Percentiles rank a stretch among this genome's conserved stretches.
Evolutionary conservation across 2,888 invertebrate species (phyloP).

Genomic region (Oithona nana): DNA sequence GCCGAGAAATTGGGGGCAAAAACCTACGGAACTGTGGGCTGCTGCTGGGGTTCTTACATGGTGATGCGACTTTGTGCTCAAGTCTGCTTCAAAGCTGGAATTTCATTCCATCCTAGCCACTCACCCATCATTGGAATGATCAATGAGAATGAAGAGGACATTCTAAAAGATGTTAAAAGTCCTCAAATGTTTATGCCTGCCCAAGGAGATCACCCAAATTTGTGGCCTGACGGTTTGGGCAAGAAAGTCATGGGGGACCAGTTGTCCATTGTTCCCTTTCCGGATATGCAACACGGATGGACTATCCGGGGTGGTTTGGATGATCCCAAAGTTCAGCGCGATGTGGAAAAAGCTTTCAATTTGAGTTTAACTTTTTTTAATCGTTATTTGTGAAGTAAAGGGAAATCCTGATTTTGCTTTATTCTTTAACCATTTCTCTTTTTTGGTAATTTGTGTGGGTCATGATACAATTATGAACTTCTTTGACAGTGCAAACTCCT

Average conservation of each 20-base stretch:
- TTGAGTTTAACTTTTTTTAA: neutral
- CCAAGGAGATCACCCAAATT: neutral
- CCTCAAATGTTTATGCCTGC: neutral
- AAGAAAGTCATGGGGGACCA: neutral
- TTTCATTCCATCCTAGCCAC: constrained; percentile 1
- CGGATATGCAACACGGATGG: neutral
- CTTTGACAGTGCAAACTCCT: too few relatives aligned
- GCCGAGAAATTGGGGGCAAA: neutral
- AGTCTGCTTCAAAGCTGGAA: neutral
- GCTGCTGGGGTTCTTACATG: constrained; percentile 4
- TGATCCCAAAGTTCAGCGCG: neutral
- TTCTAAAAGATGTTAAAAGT: neutral
- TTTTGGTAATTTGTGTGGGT: too few relatives aligned
- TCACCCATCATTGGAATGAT: neutral
- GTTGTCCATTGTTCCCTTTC: neutral
- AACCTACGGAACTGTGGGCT: constrained; percentile 1
- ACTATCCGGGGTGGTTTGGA: neutral
- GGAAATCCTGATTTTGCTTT: too few relatives aligned
- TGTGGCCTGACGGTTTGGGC: neutral
- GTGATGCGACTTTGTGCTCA: neutral
- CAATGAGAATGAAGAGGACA: neutral
- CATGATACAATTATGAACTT: too few relatives aligned
- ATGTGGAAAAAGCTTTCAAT: neutral
- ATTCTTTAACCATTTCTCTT: too few relatives aligned
- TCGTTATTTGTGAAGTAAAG: too few relatives aligned